A percentile compares a stretch with the other conserved stretches of the same genome.
These are phyloP conservation scores for Spodoptera litura DNA, from an alignment of 1,140 invertebrate species.

Conservation along the genomic window DNA sequence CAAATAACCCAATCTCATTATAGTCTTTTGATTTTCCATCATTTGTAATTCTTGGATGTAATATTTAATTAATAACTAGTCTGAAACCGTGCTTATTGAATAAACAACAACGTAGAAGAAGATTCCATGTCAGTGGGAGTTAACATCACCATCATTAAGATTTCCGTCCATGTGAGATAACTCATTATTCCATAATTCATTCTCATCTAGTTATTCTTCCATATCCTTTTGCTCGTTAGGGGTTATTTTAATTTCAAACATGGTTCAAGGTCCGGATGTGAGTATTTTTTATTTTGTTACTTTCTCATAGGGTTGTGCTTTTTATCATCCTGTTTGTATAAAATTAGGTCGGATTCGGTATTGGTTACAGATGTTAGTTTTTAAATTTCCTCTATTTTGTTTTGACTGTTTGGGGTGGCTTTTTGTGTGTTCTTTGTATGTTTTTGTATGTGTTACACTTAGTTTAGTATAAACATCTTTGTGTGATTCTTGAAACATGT, in stretches of 20 bases:
- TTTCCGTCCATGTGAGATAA: not conserved
- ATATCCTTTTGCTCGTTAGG: not conserved
- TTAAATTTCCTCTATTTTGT: conserved; percentile 65
- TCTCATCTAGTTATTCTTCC: conserved; percentile 7
- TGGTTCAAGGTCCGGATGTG: conserved; percentile 61
- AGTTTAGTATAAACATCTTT: conserved; percentile 24
- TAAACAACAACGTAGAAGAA: not conserved
- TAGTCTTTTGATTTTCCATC: too few relatives aligned
- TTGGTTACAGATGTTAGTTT: conserved; percentile 68
- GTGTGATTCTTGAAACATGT: conserved; percentile 3
- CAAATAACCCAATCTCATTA: too few relatives aligned
- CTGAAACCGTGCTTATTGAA: not conserved
- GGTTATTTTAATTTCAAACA: conserved; percentile 17
- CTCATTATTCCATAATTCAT: conserved; percentile 22
- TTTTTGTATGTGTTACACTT: not conserved
- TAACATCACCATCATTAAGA: not conserved
- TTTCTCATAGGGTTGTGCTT: conserved; percentile 67
- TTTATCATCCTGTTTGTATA: conserved; percentile 72
- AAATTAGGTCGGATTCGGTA: conserved; percentile 65
- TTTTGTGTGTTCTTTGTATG: conserved; percentile 32
- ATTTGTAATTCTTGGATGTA: too few relatives aligned
- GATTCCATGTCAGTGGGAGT: not conserved
- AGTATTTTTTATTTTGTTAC: conserved; percentile 64
- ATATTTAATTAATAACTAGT: not conserved
- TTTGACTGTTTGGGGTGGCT: conserved; percentile 30